These are phyloP conservation scores for Pyrocephalus nanus DNA, from an alignment of 2,797 vertebrate species.

Conservation along the genomic window DNA sequence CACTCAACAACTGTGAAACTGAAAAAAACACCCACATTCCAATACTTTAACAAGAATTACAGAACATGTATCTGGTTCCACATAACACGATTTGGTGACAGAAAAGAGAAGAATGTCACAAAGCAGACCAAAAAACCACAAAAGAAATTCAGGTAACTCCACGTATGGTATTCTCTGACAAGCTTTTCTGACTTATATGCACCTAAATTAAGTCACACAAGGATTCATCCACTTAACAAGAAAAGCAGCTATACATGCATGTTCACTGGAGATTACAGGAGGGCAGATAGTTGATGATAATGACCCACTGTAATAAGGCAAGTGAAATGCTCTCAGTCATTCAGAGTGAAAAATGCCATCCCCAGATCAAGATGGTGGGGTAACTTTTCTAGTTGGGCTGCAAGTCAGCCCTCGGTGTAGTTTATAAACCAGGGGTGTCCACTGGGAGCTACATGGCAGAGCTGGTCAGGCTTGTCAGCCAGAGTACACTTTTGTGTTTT, in stretches of 20 bases:
- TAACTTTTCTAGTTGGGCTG: background rate
- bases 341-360: background rate
- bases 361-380: background rate
- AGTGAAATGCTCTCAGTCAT: background rate
- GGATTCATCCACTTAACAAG: background rate
- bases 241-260: background rate
- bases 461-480: background rate
- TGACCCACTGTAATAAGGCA: background rate
- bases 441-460: background rate
- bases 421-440: background rate
- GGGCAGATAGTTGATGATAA: background rate
- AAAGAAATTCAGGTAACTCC: background rate
- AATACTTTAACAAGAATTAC: background rate
- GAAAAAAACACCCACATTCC: background rate
- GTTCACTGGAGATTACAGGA: background rate
- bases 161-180: background rate
- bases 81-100: rapidly evolving
- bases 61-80: background rate
- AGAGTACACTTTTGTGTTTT: background rate
- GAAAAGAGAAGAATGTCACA: background rate
- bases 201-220: background rate
- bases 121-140: background rate
- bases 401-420: background rate
- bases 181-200: background rate
- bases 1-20: background rate